Evolutionary conservation across 1,140 invertebrate species (phyloP), one percentile per base, ranked within the genome.

Genomic region (Orchesella cincta): DNA sequence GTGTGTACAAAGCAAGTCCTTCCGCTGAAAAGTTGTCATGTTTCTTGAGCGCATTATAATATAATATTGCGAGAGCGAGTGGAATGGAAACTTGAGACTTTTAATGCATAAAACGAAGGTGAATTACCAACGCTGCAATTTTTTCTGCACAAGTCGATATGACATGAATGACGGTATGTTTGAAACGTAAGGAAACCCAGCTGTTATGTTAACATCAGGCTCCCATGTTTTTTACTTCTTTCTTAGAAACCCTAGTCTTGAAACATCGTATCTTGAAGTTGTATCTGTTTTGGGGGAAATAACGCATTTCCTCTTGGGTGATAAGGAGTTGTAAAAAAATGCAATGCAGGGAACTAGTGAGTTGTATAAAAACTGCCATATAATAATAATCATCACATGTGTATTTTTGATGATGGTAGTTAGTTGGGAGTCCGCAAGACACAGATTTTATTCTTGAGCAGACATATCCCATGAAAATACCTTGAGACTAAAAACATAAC

Each of bases 241-340:
- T n/a, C 52, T 57, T n/a, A n/a, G n/a, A n/a, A n/a, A n/a, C 23
- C 23, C 52, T n/a, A 57, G 8, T 57, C 52, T n/a, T 20, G 39
- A 12, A 46, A 57, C 23, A n/a, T 57, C 5, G 23, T 57, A 57
- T 57, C 52, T 57, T 8, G 3, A 57, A 8, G 12, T n/a, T 12
- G 52, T 57, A 57, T 57, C 52, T 57, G 3, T 57, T 57, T 57
- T n/a, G 23, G 52, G 52, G 52, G 52, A 57, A 57, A 57, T 57
- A 57, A 57, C 52, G 52, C 52, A 57, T 57, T 57, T 57, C 52
- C 52, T 12, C 52, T 57, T 57, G 8, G 3, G 3, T 57, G n/a
- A n/a, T n/a, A n/a, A n/a, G 39, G 5, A 46, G 5, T 46, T 46
- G 5, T 46, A 8, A 8, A 18, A 5, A 46, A 46, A 5, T 46